Conservation (phyloP, 2,113 vertebrate species). For the Tragelaphus buxtoni region DNA sequence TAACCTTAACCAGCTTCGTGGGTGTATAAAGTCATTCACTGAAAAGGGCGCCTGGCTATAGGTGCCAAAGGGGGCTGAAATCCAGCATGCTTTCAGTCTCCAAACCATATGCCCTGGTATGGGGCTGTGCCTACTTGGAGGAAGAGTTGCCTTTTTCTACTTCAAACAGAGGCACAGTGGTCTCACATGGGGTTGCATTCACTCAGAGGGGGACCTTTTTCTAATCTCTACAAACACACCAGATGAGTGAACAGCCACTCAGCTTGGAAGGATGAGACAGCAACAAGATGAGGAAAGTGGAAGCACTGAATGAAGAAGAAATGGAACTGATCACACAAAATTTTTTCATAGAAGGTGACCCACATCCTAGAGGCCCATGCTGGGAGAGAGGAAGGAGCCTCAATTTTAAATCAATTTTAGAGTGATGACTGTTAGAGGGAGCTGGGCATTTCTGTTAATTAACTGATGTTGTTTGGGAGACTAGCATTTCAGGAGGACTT, state of each 20-base stretch:
- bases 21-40: not conserved
- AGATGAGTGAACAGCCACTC: not conserved
- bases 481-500: not conserved
- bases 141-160: not conserved
- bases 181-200: not conserved
- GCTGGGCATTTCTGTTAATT: not conserved
- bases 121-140: not conserved
- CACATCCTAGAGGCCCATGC: not conserved
- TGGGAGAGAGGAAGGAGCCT: not conserved
- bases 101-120: not conserved
- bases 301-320: not conserved
- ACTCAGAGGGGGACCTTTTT: not conserved
- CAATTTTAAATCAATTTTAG: not conserved
- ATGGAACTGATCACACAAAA: not conserved
- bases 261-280: not conserved
- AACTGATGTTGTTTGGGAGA: not conserved
- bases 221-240: not conserved
- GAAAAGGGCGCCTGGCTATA: not conserved
- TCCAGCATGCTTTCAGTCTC: not conserved
- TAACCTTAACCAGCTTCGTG: not conserved
- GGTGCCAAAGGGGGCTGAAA: not conserved
- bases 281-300: not conserved
- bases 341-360: not conserved
- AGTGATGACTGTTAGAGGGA: not conserved
- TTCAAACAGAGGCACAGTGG: not conserved